These are phyloP conservation scores for Orthosia gothica DNA, from an alignment of 2,888 invertebrate genomes.

Conservation along the genomic window DNA sequence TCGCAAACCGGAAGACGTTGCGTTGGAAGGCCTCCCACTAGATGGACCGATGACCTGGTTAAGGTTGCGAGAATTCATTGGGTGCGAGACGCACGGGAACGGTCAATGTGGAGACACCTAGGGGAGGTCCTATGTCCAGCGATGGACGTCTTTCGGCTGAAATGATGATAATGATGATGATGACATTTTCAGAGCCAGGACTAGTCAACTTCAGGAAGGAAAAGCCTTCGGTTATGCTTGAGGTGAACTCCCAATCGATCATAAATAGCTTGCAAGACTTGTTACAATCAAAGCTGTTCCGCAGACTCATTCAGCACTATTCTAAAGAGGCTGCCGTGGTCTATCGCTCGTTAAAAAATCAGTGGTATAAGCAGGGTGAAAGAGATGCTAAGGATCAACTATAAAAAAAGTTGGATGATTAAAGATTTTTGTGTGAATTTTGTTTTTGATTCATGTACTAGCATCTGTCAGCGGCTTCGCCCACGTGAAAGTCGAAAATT, in stretches of 20 bases:
- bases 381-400: background rate
- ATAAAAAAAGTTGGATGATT: background rate
- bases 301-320: slow-evolving; percentile 19
- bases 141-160: too few species aligned
- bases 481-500: too few species aligned
- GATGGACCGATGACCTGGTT: background rate
- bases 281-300: slow-evolving; percentile 22
- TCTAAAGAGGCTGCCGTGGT: slow-evolving; percentile 29
- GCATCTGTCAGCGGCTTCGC: too few species aligned
- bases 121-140: too few species aligned
- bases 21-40: background rate
- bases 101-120: too few species aligned
- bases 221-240: slow-evolving; percentile 45
- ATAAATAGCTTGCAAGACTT: slow-evolving; percentile 35
- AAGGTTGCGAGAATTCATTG: too few species aligned
- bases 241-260: slow-evolving; percentile 42
- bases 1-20: background rate
- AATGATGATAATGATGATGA: background rate
- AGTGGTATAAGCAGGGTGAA: background rate
- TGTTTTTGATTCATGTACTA: too few species aligned
- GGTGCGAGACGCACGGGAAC: too few species aligned
- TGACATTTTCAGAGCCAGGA: slow-evolving; percentile 57
- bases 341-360: slow-evolving; percentile 23
- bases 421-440: background rate
- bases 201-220: slow-evolving; percentile 33